phyloP scores from a whole-genome alignment of 2,888 invertebrate genomes.

The Papilio demoleus region DNA sequence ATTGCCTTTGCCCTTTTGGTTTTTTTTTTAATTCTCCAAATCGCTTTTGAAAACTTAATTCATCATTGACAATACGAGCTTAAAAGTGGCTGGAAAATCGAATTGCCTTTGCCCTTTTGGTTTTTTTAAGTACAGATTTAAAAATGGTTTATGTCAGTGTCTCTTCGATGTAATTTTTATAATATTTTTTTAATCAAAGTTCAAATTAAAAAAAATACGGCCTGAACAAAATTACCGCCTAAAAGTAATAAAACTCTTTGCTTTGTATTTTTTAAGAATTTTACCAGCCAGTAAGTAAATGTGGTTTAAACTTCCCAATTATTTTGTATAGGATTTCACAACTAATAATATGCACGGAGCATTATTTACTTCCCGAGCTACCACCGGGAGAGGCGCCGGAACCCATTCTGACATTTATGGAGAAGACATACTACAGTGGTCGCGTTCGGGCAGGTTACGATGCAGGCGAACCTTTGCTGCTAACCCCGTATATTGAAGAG shows the following conservation, averaged over 20 bases:
- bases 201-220: neutral
- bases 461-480: conserved; percentile 80
- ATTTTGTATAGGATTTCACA: conserved; percentile 56
- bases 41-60: neutral
- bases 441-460: conserved; percentile 57
- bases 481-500: conserved; percentile 81
- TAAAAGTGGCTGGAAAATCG: neutral
- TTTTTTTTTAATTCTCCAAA: neutral
- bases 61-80: neutral
- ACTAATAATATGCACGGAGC: conserved; percentile 52
- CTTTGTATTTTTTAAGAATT: neutral
- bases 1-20: neutral
- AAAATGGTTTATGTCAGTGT: neutral
- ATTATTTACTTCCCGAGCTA: conserved; percentile 64
- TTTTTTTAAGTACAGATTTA: neutral
- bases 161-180: neutral
- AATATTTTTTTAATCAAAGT: neutral
- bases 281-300: neutral
- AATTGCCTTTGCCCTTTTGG: neutral
- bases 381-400: conserved; percentile 78
- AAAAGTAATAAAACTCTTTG: neutral
- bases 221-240: no score
- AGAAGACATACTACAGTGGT: conserved; percentile 64
- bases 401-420: conserved; percentile 74
- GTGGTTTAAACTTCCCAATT: neutral